phyloP scores from a whole-genome alignment of 1,140 invertebrate genomes.

The Physella acuta region DNA sequence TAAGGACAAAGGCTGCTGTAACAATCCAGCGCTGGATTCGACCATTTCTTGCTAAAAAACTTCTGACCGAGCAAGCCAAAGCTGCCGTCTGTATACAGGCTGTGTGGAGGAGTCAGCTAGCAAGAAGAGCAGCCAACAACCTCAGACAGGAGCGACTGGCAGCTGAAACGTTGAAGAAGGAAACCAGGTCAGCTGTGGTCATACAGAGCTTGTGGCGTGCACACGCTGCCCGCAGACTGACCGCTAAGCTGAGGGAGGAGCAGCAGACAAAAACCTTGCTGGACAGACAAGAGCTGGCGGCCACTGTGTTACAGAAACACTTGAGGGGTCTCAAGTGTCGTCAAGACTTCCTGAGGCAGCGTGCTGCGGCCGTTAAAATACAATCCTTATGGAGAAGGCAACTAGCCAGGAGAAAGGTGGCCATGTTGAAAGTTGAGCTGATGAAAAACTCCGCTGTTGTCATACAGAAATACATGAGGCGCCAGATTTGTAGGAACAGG shows the following conservation, averaged over 20 bases:
- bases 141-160: not conserved
- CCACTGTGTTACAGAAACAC: slow-evolving; percentile 25
- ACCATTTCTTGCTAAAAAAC: not conserved
- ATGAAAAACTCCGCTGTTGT: slow-evolving; percentile 41
- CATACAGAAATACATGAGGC: slow-evolving; percentile 45
- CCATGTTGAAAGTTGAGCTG: slow-evolving; percentile 1
- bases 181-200: not conserved
- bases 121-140: not conserved
- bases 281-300: slow-evolving; percentile 2
- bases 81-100: slow-evolving; percentile 35
- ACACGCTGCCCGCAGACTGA: not conserved
- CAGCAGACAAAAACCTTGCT: not conserved
- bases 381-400: slow-evolving; percentile 25
- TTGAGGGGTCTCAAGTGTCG: slow-evolving; percentile 16
- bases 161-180: not conserved
- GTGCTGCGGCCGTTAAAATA: slow-evolving; percentile 23
- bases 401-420: not conserved
- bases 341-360: slow-evolving; percentile 9
- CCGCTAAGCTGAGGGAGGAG: not conserved
- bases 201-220: not conserved
- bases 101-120: slow-evolving; percentile 28
- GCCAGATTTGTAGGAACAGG: slow-evolving; percentile 19
- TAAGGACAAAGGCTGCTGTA: slow-evolving; percentile 2
- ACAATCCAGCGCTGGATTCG: slow-evolving; percentile 19
- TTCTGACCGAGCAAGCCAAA: not conserved